Evolutionary conservation across 92 coral and sea anemone genomes (phyloP), one percentile per base, ranked within the genome.

Genomic region (Porites lobata): DNA sequence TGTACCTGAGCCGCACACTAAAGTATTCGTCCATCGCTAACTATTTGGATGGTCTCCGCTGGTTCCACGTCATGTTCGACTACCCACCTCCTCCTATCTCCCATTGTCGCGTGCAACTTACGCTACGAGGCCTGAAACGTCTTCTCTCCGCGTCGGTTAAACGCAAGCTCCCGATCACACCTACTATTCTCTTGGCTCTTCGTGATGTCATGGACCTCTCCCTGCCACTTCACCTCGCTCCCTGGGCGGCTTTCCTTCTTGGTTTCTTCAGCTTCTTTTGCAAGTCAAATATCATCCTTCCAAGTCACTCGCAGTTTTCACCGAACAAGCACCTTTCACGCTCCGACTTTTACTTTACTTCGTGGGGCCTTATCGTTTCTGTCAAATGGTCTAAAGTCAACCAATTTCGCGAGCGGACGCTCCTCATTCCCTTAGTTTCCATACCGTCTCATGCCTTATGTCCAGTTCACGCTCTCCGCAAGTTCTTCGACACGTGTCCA

Each of bases 381-480:
- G n/a, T n/a, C n/a, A n/a, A n/a, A n/a, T n/a, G n/a, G n/a, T n/a
- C n/a, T n/a, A n/a, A n/a, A n/a, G n/a, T n/a, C n/a, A n/a, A n/a
- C n/a, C n/a, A n/a, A n/a, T n/a, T n/a, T n/a, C n/a, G n/a, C n/a
- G n/a, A n/a, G n/a, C n/a, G n/a, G n/a, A n/a, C n/a, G n/a, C n/a
- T n/a, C n/a, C n/a, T n/a, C n/a, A n/a, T n/a, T n/a, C 67, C 78
- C 13, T 64, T 86, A 7, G 77, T 65, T 22, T 43, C 76, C 18
- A 86, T 86, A 59, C 90, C 90, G 14, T 56, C 64, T 10, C 20
- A 61, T 47, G 19, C 59, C 6, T 75, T 86, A 20, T 79, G 90
- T 76, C 86, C 90, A 10, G 63, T 66, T 8, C 17, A 73, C 1
- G 91, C 91, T 19, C 61, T 75, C 19, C 87, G 50, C 65, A 87